phyloP scores from a whole-genome alignment of 2,113 vertebrate species.

The Neogobius melanostomus region DNA sequence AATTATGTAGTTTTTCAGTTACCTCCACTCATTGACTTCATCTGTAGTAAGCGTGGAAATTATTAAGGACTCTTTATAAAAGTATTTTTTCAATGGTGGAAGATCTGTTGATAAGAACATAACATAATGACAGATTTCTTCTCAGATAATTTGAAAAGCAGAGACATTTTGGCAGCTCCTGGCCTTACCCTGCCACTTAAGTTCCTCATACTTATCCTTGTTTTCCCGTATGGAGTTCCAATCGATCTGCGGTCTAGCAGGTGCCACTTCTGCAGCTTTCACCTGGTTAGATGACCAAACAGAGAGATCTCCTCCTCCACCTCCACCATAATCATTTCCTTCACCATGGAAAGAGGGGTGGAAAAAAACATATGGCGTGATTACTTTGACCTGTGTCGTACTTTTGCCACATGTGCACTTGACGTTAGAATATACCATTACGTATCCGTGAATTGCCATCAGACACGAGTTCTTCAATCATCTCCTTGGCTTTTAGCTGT shows the following conservation, averaged over 20 bases:
- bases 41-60: slow-evolving; percentile 80
- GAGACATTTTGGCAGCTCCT: not conserved
- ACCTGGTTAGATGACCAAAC: slow-evolving; percentile 59
- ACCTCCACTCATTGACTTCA: slow-evolving; percentile 87
- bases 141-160: not conserved
- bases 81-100: slow-evolving; percentile 87
- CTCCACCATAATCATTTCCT: slow-evolving; percentile 1
- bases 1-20: slow-evolving; percentile 19
- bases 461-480: slow-evolving; percentile 81
- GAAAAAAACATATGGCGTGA: not conserved
- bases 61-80: slow-evolving; percentile 83
- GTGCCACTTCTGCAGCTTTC: slow-evolving; percentile 11
- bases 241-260: slow-evolving; percentile 70
- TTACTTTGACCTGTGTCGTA: not conserved
- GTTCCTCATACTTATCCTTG: slow-evolving; percentile 80
- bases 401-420: not conserved
- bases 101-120: slow-evolving; percentile 72
- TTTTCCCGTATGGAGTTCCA: slow-evolving; percentile 86
- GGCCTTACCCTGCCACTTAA: slow-evolving; percentile 90
- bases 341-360: not conserved
- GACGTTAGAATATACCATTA: slow-evolving; percentile 16
- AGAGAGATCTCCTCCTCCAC: slow-evolving; percentile 12
- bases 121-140: not conserved
- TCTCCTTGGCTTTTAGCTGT: slow-evolving; percentile 84
- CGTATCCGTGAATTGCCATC: slow-evolving; percentile 15